phyloP scores from a whole-genome alignment of 2,797 vertebrate species.

The Syndactyla subalaris region DNA sequence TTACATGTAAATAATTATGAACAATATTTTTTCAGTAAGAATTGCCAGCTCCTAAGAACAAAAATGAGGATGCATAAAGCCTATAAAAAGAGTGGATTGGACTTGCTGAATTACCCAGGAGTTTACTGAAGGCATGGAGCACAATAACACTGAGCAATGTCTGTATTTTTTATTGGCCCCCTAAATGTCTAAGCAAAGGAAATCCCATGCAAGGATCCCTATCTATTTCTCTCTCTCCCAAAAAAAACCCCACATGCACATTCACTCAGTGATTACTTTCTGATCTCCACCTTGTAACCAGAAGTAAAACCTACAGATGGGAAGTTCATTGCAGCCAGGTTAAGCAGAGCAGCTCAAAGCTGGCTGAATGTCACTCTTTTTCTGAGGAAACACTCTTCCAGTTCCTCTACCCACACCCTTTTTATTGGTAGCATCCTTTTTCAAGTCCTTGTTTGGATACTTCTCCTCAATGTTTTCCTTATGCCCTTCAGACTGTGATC shows the following conservation, averaged over 20 bases:
- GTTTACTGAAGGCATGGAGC: background rate
- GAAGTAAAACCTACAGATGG: background rate
- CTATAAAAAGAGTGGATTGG: background rate
- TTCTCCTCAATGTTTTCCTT: constrained; percentile 9
- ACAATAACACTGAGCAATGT: background rate
- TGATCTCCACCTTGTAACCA: background rate
- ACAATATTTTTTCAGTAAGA: background rate
- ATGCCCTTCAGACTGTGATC: background rate
- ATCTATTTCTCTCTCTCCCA: background rate
- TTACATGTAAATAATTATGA: background rate
- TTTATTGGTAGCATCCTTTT: constrained; percentile 1
- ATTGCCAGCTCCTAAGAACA: background rate
- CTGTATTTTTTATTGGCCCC: background rate
- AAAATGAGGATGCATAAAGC: background rate
- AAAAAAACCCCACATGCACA: background rate
- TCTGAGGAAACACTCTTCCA: background rate
- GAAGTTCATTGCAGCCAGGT: background rate
- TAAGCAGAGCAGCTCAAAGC: background rate
- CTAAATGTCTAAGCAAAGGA: background rate
- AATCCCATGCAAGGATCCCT: background rate
- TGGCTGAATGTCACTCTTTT: background rate
- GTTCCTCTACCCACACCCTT: background rate
- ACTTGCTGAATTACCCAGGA: background rate
- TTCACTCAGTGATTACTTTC: background rate
- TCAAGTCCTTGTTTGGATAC: background rate